Percentiles rank a stretch among this genome's conserved stretches.
Evolutionary conservation across 2,113 vertebrate genomes (phyloP).

Genomic region (Antigone vipio): DNA sequence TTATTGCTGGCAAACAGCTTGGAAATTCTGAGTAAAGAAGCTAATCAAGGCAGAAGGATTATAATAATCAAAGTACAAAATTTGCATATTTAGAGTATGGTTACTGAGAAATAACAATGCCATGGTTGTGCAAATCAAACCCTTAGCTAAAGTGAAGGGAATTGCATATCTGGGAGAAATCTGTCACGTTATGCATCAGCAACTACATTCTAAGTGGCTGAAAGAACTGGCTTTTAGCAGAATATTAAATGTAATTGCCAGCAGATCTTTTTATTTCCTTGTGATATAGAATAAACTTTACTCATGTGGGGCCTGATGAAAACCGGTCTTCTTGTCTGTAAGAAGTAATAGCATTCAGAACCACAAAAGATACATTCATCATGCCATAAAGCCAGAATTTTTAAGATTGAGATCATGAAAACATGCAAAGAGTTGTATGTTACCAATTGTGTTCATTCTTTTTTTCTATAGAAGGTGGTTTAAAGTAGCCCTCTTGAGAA

Average conservation of each 20-base stretch:
- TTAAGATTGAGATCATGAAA: neutral
- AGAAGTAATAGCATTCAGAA: neutral
- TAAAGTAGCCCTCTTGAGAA: neutral
- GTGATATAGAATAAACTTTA: neutral
- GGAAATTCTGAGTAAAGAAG: constrained; percentile 35
- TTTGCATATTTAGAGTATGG: constrained; percentile 51
- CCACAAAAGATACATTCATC: neutral
- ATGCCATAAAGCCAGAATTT: neutral
- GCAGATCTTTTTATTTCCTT: neutral
- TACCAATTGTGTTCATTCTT: neutral
- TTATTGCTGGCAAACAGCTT: constrained; percentile 19
- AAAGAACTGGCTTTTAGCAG: neutral
- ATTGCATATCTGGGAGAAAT: constrained; percentile 51
- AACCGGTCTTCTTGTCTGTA: neutral
- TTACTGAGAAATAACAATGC: constrained; percentile 55
- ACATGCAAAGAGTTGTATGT: neutral
- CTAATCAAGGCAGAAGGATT: constrained; percentile 34
- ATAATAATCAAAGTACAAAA: constrained; percentile 43
- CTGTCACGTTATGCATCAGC: neutral
- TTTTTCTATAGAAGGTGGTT: neutral
- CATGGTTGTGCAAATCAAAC: constrained; percentile 26
- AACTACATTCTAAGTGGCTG: constrained; percentile 25
- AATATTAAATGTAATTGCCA: neutral
- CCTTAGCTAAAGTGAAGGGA: neutral
- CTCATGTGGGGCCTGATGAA: neutral